phyloP scores from a whole-genome alignment of 2,888 invertebrate species.

The Torymus aiolomorphi region DNA sequence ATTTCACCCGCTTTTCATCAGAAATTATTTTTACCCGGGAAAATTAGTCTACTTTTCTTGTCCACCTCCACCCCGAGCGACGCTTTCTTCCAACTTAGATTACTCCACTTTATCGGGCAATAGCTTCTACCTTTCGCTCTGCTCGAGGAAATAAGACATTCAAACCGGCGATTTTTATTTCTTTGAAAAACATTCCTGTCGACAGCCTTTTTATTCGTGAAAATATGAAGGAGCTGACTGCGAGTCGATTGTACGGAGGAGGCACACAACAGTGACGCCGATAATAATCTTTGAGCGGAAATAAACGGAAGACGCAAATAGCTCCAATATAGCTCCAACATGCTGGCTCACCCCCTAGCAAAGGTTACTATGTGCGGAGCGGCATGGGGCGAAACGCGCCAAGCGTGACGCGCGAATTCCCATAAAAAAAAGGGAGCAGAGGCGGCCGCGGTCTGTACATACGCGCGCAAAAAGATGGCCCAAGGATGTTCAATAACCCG shows the following conservation, averaged over 20 bases:
- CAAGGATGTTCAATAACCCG: conserved; percentile 67
- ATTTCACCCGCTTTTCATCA: conserved; percentile 45
- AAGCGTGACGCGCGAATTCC: conserved; percentile 65
- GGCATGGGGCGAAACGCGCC: conserved; percentile 58
- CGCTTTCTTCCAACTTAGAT: conserved; percentile 44
- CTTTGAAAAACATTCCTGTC: not conserved
- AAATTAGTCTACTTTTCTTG: conserved; percentile 39
- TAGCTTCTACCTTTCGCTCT: not conserved
- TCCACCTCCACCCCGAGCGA: not conserved
- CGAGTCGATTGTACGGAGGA: not conserved
- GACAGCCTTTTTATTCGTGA: conserved; percentile 3
- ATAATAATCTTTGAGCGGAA: conserved; percentile 60
- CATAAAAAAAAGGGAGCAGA: conserved; percentile 66
- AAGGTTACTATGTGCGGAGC: conserved; percentile 45
- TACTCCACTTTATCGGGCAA: conserved; percentile 33
- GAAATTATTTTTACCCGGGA: conserved; percentile 42
- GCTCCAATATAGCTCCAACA: conserved; percentile 59
- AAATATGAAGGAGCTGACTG: conserved; percentile 16
- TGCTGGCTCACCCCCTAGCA: conserved; percentile 56
- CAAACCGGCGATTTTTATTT: too few relatives aligned
- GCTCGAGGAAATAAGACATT: too few relatives aligned
- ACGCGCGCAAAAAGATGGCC: not conserved
- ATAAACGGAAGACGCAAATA: conserved; percentile 59
- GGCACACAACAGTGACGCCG: conserved; percentile 39
- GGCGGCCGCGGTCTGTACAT: not conserved